These are phyloP conservation scores for Actias luna DNA, from an alignment of 2,888 invertebrate genomes.

Conservation along the genomic window DNA sequence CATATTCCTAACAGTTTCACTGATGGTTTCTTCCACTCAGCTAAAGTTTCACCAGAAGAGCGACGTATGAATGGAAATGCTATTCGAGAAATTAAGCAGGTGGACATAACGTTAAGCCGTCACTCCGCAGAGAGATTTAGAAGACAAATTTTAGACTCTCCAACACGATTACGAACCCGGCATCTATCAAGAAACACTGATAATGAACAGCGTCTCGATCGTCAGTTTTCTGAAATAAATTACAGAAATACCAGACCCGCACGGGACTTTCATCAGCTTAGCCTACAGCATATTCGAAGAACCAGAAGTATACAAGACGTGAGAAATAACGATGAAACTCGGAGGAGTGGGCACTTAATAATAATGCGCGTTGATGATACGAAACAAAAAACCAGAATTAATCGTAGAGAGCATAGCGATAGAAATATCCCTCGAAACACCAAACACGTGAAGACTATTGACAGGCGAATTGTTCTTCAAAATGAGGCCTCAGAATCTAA, in stretches of 20 bases:
- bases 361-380: not conserved
- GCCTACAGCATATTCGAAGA: not conserved
- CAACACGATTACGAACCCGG: slow-evolving; percentile 2
- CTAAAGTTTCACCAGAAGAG: slow-evolving; percentile 20
- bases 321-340: slow-evolving; percentile 7
- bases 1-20: slow-evolving; percentile 26
- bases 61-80: slow-evolving; percentile 20
- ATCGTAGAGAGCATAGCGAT: not conserved
- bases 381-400: not conserved
- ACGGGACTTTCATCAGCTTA: not conserved
- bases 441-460: not conserved
- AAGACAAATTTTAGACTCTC: slow-evolving; percentile 1
- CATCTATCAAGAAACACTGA: not conserved
- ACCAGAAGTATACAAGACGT: slow-evolving; percentile 14
- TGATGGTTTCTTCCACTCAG: slow-evolving; percentile 10
- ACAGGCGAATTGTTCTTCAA: slow-evolving; percentile 13
- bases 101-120: not conserved
- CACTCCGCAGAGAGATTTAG: not conserved
- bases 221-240: not conserved
- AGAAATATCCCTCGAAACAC: not conserved
- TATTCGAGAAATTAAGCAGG: not conserved
- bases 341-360: not conserved
- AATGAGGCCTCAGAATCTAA: slow-evolving; percentile 15
- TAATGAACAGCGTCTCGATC: not conserved
- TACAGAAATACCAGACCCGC: not conserved